A percentile compares a stretch with the other conserved stretches of the same genome.
Evolutionary conservation across 2,113 vertebrate genomes (phyloP).

Genomic region (Pomatostomus ruficeps): DNA sequence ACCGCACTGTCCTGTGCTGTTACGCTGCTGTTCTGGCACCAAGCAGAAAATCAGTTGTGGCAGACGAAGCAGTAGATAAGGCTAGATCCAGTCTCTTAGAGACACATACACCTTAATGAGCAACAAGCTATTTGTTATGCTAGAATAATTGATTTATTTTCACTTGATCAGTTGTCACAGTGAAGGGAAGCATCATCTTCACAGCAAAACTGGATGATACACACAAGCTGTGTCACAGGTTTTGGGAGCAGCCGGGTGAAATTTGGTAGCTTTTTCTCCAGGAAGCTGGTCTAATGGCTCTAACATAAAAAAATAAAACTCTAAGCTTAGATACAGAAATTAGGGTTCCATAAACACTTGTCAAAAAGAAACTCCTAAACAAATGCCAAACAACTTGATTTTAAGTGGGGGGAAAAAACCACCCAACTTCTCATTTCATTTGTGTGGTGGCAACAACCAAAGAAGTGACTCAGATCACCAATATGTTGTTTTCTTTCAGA

Average conservation of each 20-base stretch:
- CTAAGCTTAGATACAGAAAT: not conserved
- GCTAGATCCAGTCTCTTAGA: not conserved
- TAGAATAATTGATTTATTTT: not conserved
- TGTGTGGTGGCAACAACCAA: not conserved
- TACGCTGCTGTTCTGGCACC: not conserved
- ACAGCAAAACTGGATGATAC: not conserved
- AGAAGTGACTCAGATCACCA: conserved; percentile 52
- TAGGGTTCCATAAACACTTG: not conserved
- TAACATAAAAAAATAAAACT: not conserved
- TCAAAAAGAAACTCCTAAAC: not conserved
- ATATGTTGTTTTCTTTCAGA: conserved; percentile 51
- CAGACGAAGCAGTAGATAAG: not conserved
- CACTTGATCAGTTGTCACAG: not conserved
- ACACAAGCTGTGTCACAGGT: not conserved
- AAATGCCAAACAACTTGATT: not conserved
- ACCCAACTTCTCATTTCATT: not conserved
- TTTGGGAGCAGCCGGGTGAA: not conserved
- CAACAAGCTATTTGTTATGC: not conserved
- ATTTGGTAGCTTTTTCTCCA: not conserved
- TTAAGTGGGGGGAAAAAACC: not conserved
- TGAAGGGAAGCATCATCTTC: not conserved
- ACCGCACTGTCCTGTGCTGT: not conserved
- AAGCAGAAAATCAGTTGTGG: not conserved
- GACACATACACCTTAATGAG: not conserved
- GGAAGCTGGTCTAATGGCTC: not conserved